Evolutionary conservation across 2,113 vertebrate species (phyloP).

Genomic region (Anhinga anhinga): DNA sequence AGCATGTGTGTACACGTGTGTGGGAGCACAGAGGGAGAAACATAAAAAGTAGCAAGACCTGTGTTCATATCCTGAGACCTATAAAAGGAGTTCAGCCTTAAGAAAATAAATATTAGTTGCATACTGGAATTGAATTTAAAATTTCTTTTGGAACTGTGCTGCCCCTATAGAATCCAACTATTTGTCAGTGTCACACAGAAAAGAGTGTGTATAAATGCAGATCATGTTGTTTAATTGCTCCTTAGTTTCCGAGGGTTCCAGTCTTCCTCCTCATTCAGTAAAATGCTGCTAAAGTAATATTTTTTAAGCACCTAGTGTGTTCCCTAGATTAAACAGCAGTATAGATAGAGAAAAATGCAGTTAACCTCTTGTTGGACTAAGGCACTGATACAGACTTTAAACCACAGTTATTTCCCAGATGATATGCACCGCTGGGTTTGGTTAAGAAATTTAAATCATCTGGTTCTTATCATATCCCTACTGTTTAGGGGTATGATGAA

Average conservation of each 20-base stretch:
- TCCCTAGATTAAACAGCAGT: slow-evolving; percentile 3
- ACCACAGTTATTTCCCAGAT: slow-evolving; percentile 38
- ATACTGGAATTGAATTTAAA: neutral
- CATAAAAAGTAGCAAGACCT: neutral
- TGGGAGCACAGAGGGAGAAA: neutral
- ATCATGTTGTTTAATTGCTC: neutral
- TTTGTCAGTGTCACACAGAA: neutral
- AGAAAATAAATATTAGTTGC: neutral
- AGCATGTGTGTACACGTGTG: neutral
- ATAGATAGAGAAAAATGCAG: slow-evolving; percentile 32
- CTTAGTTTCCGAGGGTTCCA: neutral
- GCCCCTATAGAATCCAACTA: neutral
- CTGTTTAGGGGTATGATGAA: slow-evolving; percentile 58
- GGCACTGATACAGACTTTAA: neutral
- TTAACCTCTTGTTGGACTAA: slow-evolving; percentile 31
- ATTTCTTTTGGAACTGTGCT: neutral
- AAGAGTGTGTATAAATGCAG: neutral
- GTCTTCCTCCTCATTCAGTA: neutral
- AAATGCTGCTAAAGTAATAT: neutral
- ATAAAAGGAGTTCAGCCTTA: neutral
- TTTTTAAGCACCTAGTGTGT: neutral
- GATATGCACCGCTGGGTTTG: slow-evolving; percentile 29
- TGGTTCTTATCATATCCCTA: slow-evolving; percentile 67
- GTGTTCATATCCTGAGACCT: neutral
- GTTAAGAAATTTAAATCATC: slow-evolving; percentile 66